Conservation (phyloP, 64 coral and sea anemone species). For the Stichodactyla mertensii region DNA sequence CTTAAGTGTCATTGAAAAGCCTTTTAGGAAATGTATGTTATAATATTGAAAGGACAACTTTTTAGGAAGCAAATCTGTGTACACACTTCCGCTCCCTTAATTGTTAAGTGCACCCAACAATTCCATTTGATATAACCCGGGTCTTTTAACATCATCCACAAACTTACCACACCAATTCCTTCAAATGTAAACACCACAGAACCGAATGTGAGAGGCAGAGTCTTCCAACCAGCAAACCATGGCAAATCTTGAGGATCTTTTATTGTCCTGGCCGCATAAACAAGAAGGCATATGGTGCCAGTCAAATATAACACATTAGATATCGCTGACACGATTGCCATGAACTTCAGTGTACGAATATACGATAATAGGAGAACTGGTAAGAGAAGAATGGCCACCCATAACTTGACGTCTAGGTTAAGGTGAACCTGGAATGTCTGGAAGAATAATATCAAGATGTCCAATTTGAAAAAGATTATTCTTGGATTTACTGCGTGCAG, state of each 20-base stretch:
- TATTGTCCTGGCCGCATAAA: not conserved
- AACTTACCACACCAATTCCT: slow-evolving; percentile 84
- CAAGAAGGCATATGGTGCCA: not conserved
- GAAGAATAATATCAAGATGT: not conserved
- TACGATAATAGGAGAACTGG: slow-evolving; percentile 9
- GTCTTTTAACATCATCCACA: no score
- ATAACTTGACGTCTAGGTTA: not conserved
- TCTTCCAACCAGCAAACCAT: slow-evolving; percentile 63
- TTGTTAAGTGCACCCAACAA: no score
- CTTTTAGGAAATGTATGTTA: no score
- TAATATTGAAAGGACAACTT: no score
- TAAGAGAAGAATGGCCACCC: not conserved
- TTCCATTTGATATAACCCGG: no score
- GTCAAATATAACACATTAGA: not conserved
- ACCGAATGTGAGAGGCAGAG: slow-evolving; percentile 73
- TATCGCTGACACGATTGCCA: not conserved
- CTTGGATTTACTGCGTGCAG: no score
- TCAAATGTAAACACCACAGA: slow-evolving; percentile 79
- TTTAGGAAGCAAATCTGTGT: no score
- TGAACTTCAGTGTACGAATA: not conserved
- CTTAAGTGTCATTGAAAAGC: no score
- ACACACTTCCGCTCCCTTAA: no score
- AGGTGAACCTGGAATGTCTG: not conserved
- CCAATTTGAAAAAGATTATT: not conserved
- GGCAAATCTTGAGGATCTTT: slow-evolving; percentile 30